Conservation (phyloP, 2,113 vertebrate genomes). For the Platysternon megacephalum region DNA sequence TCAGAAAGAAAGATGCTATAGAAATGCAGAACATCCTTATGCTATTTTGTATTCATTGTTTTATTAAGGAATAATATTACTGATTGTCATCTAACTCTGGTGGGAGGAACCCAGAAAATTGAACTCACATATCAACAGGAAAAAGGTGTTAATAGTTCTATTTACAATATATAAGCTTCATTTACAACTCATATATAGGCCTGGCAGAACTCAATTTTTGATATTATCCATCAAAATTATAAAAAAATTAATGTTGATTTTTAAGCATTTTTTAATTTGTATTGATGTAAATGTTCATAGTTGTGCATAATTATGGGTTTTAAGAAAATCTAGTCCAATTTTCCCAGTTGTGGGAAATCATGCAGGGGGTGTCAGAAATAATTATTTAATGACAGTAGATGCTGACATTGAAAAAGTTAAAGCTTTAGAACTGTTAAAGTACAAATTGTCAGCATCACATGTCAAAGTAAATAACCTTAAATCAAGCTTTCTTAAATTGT, state of each 20-base stretch:
- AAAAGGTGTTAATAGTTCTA: neutral
- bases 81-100: neutral
- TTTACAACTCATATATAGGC: neutral
- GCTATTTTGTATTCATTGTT: conserved; percentile 15
- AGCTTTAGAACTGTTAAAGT: neutral
- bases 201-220: neutral
- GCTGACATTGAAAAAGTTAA: neutral
- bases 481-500: neutral
- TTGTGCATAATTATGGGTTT: neutral
- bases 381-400: neutral
- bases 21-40: neutral
- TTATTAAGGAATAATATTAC: neutral
- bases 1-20: neutral
- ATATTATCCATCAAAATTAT: no score
- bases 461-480: neutral
- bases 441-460: neutral
- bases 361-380: neutral
- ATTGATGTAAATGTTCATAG: neutral
- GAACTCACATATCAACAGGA: neutral
- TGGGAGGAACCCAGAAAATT: neutral
- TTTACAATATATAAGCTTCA: neutral
- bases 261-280: neutral
- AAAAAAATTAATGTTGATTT: neutral
- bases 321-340: neutral
- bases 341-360: neutral